Evolutionary conservation across 92 coral and sea anemone genomes (phyloP).

Genomic region (Heteractis magnifica): DNA sequence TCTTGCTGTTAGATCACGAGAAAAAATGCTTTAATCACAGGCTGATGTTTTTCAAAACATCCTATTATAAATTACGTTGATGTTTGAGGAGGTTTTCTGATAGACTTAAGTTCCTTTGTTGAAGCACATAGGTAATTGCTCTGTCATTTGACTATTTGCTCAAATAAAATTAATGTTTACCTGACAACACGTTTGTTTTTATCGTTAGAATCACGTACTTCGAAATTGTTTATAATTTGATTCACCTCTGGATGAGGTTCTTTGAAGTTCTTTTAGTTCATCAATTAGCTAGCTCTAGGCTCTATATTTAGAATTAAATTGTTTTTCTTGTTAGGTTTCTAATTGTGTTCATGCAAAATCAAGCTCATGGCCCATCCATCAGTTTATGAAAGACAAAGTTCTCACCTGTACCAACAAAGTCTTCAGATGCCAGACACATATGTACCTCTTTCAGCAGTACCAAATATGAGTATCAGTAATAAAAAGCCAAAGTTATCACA

Average conservation of each 20-base stretch:
- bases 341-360: background rate
- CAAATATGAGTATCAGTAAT: slow-evolving; percentile 55
- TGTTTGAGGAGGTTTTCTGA: background rate
- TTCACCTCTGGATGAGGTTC: background rate
- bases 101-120: background rate
- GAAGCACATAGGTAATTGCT: background rate
- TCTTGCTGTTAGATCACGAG: background rate
- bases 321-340: background rate
- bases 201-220: background rate
- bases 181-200: background rate
- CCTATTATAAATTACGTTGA: background rate
- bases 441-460: slow-evolving; percentile 14
- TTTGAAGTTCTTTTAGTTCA: background rate
- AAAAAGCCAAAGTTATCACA: slow-evolving; percentile 67
- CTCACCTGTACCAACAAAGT: slow-evolving; percentile 4
- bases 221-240: background rate
- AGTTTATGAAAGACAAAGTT: slow-evolving; percentile 22
- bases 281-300: background rate
- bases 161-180: slow-evolving; percentile 1
- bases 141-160: background rate
- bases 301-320: too few species aligned
- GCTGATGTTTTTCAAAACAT: background rate
- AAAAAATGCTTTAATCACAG: background rate
- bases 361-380: slow-evolving; percentile 27
- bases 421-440: slow-evolving; percentile 44